phyloP scores from a whole-genome alignment of 2,113 vertebrate genomes.

The Pygoscelis adeliae region DNA sequence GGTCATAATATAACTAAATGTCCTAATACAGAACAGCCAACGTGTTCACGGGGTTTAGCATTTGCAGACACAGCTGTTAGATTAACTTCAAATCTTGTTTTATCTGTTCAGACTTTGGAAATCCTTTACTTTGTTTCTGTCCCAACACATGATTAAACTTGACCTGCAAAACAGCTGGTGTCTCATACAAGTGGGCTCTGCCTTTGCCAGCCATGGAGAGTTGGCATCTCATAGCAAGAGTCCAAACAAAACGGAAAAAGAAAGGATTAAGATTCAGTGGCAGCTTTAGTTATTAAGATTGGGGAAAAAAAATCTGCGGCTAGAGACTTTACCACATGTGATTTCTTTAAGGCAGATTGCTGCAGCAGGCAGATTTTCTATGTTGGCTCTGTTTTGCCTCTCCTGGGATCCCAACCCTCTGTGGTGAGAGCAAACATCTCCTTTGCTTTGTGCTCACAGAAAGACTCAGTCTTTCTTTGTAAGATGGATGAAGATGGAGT shows the following conservation, averaged over 20 bases:
- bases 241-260: neutral
- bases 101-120: neutral
- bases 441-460: neutral
- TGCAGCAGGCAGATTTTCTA: neutral
- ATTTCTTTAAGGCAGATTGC: neutral
- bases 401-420: neutral
- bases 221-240: neutral
- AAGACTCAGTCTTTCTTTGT: neutral
- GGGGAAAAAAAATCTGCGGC: neutral
- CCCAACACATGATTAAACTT: neutral
- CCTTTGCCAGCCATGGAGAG: neutral
- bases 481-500: neutral
- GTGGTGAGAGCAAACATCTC: neutral
- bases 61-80: neutral
- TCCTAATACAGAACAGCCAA: neutral
- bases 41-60: neutral
- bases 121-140: neutral
- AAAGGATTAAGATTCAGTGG: neutral
- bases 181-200: neutral
- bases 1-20: neutral
- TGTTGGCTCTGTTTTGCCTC: neutral
- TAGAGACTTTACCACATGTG: neutral
- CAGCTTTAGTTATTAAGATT: neutral
- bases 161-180: neutral
- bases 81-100: neutral